Base-by-base conservation (phyloP, 2,888 invertebrate species). In the Adela reaumurella region DNA sequence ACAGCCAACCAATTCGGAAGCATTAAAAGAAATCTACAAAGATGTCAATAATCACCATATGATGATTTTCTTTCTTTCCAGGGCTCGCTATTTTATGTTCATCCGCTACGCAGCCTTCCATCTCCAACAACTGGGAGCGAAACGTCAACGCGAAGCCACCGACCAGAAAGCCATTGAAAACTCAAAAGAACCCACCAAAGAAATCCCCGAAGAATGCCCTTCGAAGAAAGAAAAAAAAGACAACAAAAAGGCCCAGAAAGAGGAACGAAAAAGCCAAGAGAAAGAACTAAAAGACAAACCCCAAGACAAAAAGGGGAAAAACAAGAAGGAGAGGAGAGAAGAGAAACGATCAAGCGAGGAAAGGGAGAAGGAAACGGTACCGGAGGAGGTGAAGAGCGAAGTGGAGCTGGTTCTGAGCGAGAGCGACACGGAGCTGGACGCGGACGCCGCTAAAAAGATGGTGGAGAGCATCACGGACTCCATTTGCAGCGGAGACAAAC, bases 21-120 rank as follows among this genome's bases (percentile, higher is more conserved):
- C n/a, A n/a, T n/a, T n/a, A n/a, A n/a, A n/a, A n/a, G n/a, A n/a
- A n/a, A n/a, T n/a, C n/a, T n/a, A n/a, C n/a, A n/a, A n/a, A n/a
- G n/a, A n/a, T n/a, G n/a, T n/a, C n/a, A n/a, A n/a, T n/a, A n/a
- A n/a, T n/a, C n/a, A n/a, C n/a, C n/a, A n/a, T n/a, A n/a, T n/a
- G n/a, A n/a, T n/a, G n/a, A n/a, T n/a, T 8, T 24, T 24, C 24
- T 8, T 24, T 24, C 4, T 49, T 64, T 63, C 47, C 55, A 80
- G 80, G 60, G 85, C 92, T 41, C 87, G 94, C 55, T 97, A 98
- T 69, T 90, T 98, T 74, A 90, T 92, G 81, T 98, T 98, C 67
- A 95, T 98, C 53, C 93, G 96, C 58, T 91, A 92, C 66, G 97
- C 97, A 14, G 97, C 97, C 2, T 90, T 90, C 68, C 94, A 97